Percentiles rank a stretch among this genome's conserved stretches.
phyloP scores from a whole-genome alignment of 2,888 invertebrate genomes.

The Rhyacophila evoluta region DNA sequence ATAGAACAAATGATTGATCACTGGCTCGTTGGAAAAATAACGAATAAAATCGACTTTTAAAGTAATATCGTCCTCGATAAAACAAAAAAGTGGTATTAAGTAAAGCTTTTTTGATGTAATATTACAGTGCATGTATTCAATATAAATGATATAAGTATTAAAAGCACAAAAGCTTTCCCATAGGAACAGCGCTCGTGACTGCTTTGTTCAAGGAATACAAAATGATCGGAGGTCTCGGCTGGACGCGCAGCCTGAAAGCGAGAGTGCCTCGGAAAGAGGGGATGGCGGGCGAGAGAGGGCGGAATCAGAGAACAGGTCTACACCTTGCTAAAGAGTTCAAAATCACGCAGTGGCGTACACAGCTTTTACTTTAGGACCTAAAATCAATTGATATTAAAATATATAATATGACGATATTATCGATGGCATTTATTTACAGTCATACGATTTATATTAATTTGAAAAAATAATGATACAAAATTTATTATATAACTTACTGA shows the following conservation, averaged over 20 bases:
- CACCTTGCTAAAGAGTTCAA: background rate
- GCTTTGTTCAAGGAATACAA: background rate
- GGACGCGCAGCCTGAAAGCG: background rate
- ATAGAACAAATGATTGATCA: no score
- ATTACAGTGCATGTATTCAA: background rate
- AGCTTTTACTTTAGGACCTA: background rate
- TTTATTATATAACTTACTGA: no score
- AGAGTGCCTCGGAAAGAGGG: background rate
- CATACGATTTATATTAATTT: no score
- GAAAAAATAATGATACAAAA: no score
- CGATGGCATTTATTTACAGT: no score
- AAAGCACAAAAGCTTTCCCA: background rate
- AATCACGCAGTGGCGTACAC: background rate
- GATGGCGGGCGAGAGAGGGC: background rate
- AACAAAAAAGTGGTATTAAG: no score
- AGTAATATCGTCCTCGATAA: no score
- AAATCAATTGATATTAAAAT: no score
- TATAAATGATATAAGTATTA: no score
- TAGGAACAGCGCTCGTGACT: background rate
- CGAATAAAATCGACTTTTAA: no score
- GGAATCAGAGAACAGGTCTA: background rate
- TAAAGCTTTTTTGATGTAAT: background rate
- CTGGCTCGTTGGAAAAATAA: no score
- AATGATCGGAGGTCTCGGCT: background rate
- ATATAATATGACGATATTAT: no score